Evolutionary conservation across 2,888 invertebrate species (phyloP).

Genomic region (Pherbina coryleti): DNA sequence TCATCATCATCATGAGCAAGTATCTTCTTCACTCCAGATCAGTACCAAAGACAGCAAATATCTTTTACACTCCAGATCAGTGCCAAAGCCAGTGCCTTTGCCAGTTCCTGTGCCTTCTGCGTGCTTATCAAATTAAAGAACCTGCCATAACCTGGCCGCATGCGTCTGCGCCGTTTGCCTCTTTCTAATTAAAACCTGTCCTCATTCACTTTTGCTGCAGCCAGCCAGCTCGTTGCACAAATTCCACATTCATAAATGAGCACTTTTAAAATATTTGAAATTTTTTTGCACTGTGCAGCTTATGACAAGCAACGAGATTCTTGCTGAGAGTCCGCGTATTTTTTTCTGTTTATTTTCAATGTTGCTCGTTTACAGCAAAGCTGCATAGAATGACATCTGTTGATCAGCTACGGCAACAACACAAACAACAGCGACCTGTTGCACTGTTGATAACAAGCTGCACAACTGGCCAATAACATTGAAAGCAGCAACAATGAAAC

Average conservation of each 20-base stretch:
- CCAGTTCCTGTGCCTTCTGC: background rate
- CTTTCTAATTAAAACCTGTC: slow-evolving; percentile 35
- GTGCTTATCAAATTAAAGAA: slow-evolving; percentile 11
- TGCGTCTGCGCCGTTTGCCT: background rate
- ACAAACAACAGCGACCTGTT: background rate
- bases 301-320: slow-evolving; percentile 22
- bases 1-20: background rate
- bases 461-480: background rate
- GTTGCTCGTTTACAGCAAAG: background rate
- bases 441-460: slow-evolving; percentile 2
- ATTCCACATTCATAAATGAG: slow-evolving; percentile 28
- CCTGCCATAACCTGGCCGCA: slow-evolving; percentile 13
- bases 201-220: slow-evolving; percentile 32
- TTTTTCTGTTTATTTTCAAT: background rate
- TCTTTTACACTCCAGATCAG: background rate
- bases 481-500: slow-evolving; percentile 3
- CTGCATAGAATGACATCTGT: slow-evolving; percentile 1
- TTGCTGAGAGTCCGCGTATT: slow-evolving; percentile 1
- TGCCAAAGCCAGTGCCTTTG: background rate
- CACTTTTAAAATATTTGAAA: slow-evolving; percentile 35
- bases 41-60: background rate
- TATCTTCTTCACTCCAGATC: background rate
- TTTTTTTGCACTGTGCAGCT: background rate
- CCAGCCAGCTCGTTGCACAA: background rate
- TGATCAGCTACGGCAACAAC: background rate